phyloP scores from a whole-genome alignment of 2,888 invertebrate genomes.

The Agrypnus murinus region DNA sequence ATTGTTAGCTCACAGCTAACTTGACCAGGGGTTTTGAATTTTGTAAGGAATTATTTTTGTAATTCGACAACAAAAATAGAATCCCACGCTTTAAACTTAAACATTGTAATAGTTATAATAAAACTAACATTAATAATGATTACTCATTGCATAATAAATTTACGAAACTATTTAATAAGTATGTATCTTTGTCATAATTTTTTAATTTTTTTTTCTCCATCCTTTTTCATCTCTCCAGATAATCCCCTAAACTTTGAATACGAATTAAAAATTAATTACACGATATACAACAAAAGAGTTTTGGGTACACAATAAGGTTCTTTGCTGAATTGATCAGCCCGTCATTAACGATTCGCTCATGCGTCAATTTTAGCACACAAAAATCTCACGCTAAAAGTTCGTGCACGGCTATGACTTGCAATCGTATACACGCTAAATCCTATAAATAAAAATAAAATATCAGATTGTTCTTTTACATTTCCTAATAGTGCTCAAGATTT shows the following conservation, averaged over 20 bases:
- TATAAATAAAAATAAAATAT: not conserved
- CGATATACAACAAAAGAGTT: not conserved
- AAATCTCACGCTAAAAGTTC: not conserved
- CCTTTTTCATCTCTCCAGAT: too few relatives aligned
- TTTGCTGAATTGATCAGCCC: slow-evolving; percentile 19
- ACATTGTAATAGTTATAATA: slow-evolving; percentile 10
- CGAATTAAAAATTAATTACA: too few relatives aligned
- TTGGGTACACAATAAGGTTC: slow-evolving; percentile 7
- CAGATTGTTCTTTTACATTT: too few relatives aligned
- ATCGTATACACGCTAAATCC: not conserved
- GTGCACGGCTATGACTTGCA: not conserved
- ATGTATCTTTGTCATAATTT: too few relatives aligned
- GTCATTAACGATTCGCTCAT: slow-evolving; percentile 21
- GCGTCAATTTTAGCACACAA: slow-evolving; percentile 6
- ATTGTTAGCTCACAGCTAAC: slow-evolving; percentile 27
- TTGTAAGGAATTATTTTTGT: slow-evolving; percentile 19
- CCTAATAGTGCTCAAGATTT: too few relatives aligned
- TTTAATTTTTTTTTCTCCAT: too few relatives aligned
- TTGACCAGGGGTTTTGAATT: slow-evolving; percentile 43
- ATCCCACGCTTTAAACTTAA: too few relatives aligned
- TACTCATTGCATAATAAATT: too few relatives aligned
- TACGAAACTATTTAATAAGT: too few relatives aligned
- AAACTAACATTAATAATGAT: slow-evolving; percentile 34
- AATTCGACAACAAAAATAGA: slow-evolving; percentile 33
- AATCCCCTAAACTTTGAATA: too few relatives aligned